Conservation (phyloP, 2,888 invertebrate genomes). For the Nebria salina region DNA sequence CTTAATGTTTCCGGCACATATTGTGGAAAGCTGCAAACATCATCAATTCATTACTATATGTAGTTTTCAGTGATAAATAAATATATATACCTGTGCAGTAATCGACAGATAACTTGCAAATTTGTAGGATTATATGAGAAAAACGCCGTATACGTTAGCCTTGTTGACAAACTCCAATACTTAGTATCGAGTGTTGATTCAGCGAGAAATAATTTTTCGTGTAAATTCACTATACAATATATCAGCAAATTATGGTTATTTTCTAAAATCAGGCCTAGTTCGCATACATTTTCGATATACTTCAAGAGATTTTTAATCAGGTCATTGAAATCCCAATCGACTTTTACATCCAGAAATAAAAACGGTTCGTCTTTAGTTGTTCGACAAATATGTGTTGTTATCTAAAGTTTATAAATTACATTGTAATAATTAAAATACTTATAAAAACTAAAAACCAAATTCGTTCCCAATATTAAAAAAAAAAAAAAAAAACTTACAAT, state of each 20-base stretch:
- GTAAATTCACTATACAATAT: slow-evolving; percentile 10
- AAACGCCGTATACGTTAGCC: slow-evolving; percentile 9
- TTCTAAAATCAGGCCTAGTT: slow-evolving; percentile 13
- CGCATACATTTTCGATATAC: slow-evolving; percentile 13
- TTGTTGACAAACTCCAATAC: slow-evolving; percentile 8
- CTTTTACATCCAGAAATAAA: slow-evolving; percentile 9
- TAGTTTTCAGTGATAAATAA: not conserved
- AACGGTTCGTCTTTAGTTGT: not conserved
- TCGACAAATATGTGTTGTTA: not conserved
- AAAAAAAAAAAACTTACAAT: slow-evolving; percentile 17
- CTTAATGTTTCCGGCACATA: not conserved
- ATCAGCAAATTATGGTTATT: slow-evolving; percentile 10
- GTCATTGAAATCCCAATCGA: slow-evolving; percentile 19
- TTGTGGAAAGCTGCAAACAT: slow-evolving; percentile 24
- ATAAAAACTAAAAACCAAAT: too few species aligned
- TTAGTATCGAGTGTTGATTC: slow-evolving; percentile 4
- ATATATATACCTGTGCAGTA: slow-evolving; percentile 26
- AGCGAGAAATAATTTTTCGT: slow-evolving; percentile 12
- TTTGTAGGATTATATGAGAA: slow-evolving; percentile 16
- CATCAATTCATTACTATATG: slow-evolving; percentile 12
- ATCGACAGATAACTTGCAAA: slow-evolving; percentile 1
- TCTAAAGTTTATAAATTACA: slow-evolving; percentile 10
- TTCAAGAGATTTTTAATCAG: slow-evolving; percentile 17
- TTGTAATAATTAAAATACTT: not conserved
- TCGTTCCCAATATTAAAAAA: too few species aligned